These are phyloP conservation scores for Gymnocephalus cernua DNA, from an alignment of 2,113 vertebrate species.

Conservation along the genomic window DNA sequence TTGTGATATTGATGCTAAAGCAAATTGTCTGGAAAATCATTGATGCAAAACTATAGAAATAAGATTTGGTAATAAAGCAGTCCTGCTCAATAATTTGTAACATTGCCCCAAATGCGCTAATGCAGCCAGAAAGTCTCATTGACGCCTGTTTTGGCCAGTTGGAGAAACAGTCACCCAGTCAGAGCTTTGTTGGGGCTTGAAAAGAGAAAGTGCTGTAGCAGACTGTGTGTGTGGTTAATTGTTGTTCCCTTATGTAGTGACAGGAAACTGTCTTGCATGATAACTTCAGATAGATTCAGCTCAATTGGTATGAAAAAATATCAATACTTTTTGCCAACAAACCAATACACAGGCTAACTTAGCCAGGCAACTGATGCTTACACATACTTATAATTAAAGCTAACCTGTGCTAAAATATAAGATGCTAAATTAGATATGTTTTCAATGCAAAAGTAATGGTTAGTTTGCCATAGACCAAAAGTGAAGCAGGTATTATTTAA, in stretches of 20 bases:
- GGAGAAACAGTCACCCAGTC: background rate
- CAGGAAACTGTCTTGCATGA: too few relatives aligned
- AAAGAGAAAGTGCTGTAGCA: background rate
- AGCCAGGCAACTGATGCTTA: too few relatives aligned
- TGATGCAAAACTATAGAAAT: too few relatives aligned
- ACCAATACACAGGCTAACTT: too few relatives aligned
- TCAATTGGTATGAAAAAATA: background rate
- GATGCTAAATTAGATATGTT: background rate
- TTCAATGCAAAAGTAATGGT: background rate
- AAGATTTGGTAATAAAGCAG: too few relatives aligned
- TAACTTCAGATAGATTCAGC: background rate
- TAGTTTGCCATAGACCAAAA: background rate
- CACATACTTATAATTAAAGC: background rate
- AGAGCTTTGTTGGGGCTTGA: background rate
- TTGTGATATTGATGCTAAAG: too few relatives aligned
- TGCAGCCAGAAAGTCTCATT: too few relatives aligned
- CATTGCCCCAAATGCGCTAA: too few relatives aligned
- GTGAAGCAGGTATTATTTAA: background rate
- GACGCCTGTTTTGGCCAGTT: background rate
- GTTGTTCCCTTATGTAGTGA: too few relatives aligned
- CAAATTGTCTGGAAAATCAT: too few relatives aligned
- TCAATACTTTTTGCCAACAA: background rate
- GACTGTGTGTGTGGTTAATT: background rate
- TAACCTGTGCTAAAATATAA: background rate
- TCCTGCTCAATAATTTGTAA: too few relatives aligned